These are phyloP conservation scores for Apamea anceps DNA, from an alignment of 2,888 invertebrate species.

Conservation along the genomic window DNA sequence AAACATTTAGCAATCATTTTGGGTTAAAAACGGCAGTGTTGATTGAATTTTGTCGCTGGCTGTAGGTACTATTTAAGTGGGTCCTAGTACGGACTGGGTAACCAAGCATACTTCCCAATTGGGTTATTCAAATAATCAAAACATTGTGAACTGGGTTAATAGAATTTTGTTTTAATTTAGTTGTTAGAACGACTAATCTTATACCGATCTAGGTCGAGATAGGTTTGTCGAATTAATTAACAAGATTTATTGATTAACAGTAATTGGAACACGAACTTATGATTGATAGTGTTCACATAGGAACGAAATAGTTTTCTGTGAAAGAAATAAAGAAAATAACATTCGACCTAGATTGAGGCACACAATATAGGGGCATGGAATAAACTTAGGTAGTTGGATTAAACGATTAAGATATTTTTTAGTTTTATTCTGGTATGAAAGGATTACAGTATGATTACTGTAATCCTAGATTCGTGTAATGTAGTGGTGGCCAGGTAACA, in stretches of 20 bases:
- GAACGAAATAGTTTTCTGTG: neutral
- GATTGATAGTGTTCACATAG: neutral
- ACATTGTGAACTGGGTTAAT: neutral
- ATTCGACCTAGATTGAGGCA: neutral
- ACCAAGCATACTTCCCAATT: neutral
- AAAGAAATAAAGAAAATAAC: neutral
- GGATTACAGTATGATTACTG: neutral
- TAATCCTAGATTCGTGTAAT: neutral
- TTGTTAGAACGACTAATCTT: neutral
- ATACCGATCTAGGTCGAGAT: neutral
- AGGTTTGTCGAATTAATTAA: neutral
- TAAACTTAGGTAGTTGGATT: neutral
- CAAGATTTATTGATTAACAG: neutral
- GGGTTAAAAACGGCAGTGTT: too few species aligned
- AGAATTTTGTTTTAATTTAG: neutral
- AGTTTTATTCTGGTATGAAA: neutral
- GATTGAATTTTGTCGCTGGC: too few species aligned
- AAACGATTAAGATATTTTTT: too few species aligned
- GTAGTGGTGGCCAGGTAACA: too few species aligned
- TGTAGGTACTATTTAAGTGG: neutral
- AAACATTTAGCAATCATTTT: too few species aligned
- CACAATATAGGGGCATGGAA: neutral
- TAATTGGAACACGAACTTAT: conserved; percentile 4
- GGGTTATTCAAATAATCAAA: neutral
- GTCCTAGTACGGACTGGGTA: too few species aligned